These are phyloP conservation scores for Phyllotreta striolata DNA, from an alignment of 2,888 invertebrate genomes.

Conservation along the genomic window DNA sequence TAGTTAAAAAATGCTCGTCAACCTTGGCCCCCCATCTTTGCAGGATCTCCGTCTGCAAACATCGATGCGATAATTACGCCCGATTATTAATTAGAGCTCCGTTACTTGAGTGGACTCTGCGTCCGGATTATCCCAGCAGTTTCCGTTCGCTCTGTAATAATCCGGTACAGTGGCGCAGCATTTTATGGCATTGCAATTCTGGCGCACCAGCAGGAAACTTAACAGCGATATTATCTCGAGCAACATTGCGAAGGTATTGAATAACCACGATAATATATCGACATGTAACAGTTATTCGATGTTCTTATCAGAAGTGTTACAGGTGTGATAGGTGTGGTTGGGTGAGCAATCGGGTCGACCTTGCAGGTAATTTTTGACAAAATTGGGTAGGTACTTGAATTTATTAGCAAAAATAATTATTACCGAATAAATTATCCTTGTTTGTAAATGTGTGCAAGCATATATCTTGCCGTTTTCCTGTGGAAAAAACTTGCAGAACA, in stretches of 20 bases:
- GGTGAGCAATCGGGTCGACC: no score
- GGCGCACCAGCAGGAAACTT: background rate
- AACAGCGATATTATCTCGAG: background rate
- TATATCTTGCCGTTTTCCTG: background rate
- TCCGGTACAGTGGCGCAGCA: background rate
- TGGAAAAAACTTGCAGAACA: slow-evolving; percentile 17
- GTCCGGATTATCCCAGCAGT: slow-evolving; percentile 20
- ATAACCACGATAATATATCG: no score
- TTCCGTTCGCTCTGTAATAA: slow-evolving; percentile 12
- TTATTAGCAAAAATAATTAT: no score
- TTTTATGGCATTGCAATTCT: background rate
- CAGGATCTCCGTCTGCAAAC: slow-evolving; percentile 31
- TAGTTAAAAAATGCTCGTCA: slow-evolving; percentile 25
- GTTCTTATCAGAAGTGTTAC: no score
- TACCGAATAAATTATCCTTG: background rate
- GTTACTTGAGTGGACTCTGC: slow-evolving; percentile 17
- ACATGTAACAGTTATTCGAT: no score
- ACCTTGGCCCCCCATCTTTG: slow-evolving; percentile 26
- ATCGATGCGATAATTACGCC: background rate
- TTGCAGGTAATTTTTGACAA: no score
- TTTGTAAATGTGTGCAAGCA: background rate
- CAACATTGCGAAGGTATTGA: no score
- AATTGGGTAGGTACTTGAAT: no score
- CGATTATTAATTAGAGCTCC: background rate
- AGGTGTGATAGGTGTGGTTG: no score